Evolutionary conservation across 2,888 invertebrate species (phyloP).

Genomic region (Drosophila rellima): DNA sequence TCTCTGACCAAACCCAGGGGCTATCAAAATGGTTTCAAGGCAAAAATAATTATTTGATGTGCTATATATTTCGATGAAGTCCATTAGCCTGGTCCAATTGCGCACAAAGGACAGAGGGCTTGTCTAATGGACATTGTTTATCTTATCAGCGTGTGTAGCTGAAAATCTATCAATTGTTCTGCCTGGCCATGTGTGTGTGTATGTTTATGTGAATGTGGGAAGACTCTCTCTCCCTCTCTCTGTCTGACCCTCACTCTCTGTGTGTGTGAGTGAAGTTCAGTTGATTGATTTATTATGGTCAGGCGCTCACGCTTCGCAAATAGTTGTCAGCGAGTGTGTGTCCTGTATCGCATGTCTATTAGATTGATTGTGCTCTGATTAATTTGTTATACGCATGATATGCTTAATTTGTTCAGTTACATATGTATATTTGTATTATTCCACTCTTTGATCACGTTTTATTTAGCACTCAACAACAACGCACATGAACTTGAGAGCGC

Average conservation of each 20-base stretch:
- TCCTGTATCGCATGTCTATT: constrained; percentile 12
- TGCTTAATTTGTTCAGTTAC: constrained; percentile 9
- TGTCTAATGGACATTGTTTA: constrained; percentile 24
- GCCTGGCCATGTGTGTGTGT: constrained; percentile 12
- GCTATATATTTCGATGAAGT: not conserved
- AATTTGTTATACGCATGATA: constrained; percentile 15
- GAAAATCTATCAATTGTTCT: constrained; percentile 21
- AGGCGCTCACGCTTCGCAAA: constrained; percentile 22
- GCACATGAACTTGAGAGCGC: not conserved
- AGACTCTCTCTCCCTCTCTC: not conserved
- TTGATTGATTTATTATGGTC: constrained; percentile 56
- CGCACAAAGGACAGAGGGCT: not conserved
- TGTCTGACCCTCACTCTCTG: too few species aligned
- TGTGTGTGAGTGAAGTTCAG: constrained; percentile 22
- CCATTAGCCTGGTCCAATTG: constrained; percentile 26
- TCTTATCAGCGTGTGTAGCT: constrained; percentile 19
- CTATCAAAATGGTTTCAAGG: not conserved
- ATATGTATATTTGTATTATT: too few species aligned
- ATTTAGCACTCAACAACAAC: constrained; percentile 12
- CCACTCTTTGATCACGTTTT: constrained; percentile 7
- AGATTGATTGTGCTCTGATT: constrained; percentile 17
- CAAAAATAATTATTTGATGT: not conserved
- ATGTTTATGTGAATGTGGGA: not conserved
- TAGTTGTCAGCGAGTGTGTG: constrained; percentile 19
- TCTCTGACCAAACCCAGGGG: not conserved